Percentiles rank a stretch among this genome's conserved stretches.
Conservation (phyloP, 2,797 vertebrate species). For the Pangasius djambal region DNA sequence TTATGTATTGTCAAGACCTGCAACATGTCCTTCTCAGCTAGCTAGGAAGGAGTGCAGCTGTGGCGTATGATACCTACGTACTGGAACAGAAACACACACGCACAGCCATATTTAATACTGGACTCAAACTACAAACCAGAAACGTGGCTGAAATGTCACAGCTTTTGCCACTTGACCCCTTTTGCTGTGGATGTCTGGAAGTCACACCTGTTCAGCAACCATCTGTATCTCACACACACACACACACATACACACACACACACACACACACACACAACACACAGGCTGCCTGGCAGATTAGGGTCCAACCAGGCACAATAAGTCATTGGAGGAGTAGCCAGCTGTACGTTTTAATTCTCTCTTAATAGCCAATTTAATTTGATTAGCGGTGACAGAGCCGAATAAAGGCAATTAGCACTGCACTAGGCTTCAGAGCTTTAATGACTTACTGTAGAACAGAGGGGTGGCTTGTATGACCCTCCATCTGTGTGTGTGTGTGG, state of each 20-base stretch:
- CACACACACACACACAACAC: slow-evolving; percentile 15
- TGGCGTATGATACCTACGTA: not conserved
- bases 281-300: slow-evolving; percentile 36
- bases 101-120: slow-evolving; percentile 6
- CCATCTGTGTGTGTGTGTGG: slow-evolving; percentile 27
- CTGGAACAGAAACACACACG: not conserved
- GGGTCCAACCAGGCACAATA: slow-evolving; percentile 41
- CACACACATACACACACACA: slow-evolving; percentile 24
- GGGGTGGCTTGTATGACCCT: slow-evolving; percentile 40
- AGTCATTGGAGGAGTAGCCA: slow-evolving; percentile 49
- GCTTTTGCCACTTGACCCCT: slow-evolving; percentile 44
- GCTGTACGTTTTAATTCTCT: slow-evolving; percentile 51
- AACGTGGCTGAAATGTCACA: slow-evolving; percentile 40
- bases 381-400: slow-evolving; percentile 72
- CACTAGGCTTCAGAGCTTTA: slow-evolving; percentile 60
- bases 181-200: slow-evolving; percentile 32
- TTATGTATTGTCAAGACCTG: slow-evolving; percentile 1
- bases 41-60: slow-evolving; percentile 26
- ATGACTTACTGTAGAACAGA: slow-evolving; percentile 48
- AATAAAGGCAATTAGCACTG: slow-evolving; percentile 74
- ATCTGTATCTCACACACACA: slow-evolving; percentile 36
- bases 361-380: slow-evolving; percentile 70
- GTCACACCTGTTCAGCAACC: slow-evolving; percentile 46
- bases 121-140: not conserved
- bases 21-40: slow-evolving; percentile 19